Conservation (phyloP, 2,888 invertebrate genomes). For the Strigamia transsilvanica region DNA sequence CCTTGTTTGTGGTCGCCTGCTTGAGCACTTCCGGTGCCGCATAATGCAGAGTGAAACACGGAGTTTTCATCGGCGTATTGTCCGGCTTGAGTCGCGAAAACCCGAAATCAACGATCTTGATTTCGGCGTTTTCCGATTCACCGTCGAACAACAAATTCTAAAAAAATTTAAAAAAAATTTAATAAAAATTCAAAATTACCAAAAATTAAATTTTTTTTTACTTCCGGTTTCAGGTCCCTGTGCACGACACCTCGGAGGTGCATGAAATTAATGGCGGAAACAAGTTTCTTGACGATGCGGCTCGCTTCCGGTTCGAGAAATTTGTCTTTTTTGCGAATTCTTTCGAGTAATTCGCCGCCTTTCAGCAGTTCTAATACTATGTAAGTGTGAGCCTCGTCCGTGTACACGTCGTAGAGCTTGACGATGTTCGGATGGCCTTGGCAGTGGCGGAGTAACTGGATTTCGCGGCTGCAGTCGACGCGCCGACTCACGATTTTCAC, state of each 20-base stretch:
- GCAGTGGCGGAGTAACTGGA: constrained; percentile 80
- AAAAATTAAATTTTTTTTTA: constrained; percentile 61
- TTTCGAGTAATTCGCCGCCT: constrained; percentile 81
- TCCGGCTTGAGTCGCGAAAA: constrained; percentile 82
- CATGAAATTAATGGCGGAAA: constrained; percentile 84
- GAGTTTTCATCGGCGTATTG: constrained; percentile 74
- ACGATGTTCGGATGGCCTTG: constrained; percentile 91
- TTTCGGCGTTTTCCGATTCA: constrained; percentile 69
- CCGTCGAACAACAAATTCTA: constrained; percentile 76
- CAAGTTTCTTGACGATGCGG: constrained; percentile 81
- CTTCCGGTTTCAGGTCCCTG: constrained; percentile 94
- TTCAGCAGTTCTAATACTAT: constrained; percentile 84
- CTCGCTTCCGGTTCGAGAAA: constrained; percentile 82
- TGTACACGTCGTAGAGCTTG: constrained; percentile 80
- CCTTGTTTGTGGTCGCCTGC: constrained; percentile 66
- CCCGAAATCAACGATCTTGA: constrained; percentile 96
- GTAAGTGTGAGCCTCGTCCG: constrained; percentile 86
- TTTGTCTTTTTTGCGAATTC: constrained; percentile 72
- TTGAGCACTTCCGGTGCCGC: constrained; percentile 93
- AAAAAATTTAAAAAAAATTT: constrained; percentile 57
- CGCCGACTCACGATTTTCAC: constrained; percentile 83
- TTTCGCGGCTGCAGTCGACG: constrained; percentile 76
- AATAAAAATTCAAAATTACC: constrained; percentile 38
- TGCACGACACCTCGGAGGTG: constrained; percentile 87
- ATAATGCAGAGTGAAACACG: constrained; percentile 93